Conservation (phyloP, 2,797 vertebrate species). For the Alfaro cultratus region DNA sequence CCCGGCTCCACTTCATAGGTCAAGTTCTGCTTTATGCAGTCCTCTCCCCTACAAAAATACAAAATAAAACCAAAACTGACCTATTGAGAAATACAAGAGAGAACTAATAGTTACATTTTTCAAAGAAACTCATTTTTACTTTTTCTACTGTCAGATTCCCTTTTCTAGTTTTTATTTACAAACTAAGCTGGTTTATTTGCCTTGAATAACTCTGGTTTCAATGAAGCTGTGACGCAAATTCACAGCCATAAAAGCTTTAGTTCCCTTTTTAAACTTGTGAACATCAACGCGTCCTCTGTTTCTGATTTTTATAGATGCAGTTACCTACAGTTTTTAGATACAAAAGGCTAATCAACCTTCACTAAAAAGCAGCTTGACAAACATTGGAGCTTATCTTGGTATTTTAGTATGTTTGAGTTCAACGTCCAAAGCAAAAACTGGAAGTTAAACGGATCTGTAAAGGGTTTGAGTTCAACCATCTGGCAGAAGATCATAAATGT, state of each 20-base stretch:
- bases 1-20: constrained; percentile 51
- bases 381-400: background rate
- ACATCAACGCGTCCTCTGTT: background rate
- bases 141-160: constrained; percentile 30
- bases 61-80: background rate
- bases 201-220: constrained; percentile 9
- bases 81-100: background rate
- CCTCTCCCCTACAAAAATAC: constrained; percentile 31
- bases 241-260: background rate
- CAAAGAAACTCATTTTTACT: background rate
- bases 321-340: background rate
- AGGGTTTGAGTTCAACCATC: background rate
- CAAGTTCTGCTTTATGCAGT: constrained; percentile 56
- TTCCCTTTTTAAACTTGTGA: background rate
- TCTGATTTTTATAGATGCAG: background rate
- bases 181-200: background rate
- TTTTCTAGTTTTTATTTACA: constrained; percentile 19
- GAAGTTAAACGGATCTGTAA: background rate
- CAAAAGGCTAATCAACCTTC: background rate
- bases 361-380: background rate
- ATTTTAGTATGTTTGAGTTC: background rate
- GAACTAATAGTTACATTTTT: constrained; percentile 13
- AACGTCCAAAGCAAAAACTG: background rate
- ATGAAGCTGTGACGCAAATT: background rate
- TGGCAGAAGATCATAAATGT: background rate